Base-by-base conservation (phyloP, 2,888 invertebrate species). In the Dione juno region DNA sequence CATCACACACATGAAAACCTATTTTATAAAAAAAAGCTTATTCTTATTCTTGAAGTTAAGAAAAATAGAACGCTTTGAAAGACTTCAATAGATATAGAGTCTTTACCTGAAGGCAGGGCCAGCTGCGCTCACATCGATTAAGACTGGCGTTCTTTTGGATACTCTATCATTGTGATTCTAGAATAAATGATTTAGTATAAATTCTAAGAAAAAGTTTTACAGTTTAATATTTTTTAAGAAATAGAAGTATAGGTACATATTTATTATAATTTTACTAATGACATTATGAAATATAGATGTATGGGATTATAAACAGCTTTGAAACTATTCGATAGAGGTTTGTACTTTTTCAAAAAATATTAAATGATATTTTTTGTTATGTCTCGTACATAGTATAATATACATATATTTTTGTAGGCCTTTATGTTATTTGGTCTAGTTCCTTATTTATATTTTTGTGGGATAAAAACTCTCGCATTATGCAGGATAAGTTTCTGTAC, bases 61-160 rank as follows among this genome's bases (percentile, higher is more conserved):
- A 76, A 76, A 77, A 78, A 76, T 70, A 67, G 71, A 74, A 74
- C 69, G 73, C 67, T 76, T 79, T 76, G 74, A 81, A 87, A 82
- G 84, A 82, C 82, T 81, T 81, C 78, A 83, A 85, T 82, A 83
- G 84, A 77, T 83, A 83, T 80, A 83, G 84, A 81, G 83, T 85
- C 85, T 79, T 84, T 92, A 92, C 91, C 92, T 92, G 80, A 79
- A 82, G 77, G 45, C 40, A 76, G 79, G 82, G 84, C 59, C 92
- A 91, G 92, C 92, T 92, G 92, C 83, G 82, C 76, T 89, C 87
- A 88, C 88, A 88, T 84, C 88, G 88, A 89, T 89, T 84, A 78
- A 76, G 75, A 66, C 68, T 77, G 75, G 28, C 77, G 50, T 89
- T 80, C 74, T 72, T 88, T 82, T 78, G 68, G 74, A 37, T 28